phyloP scores from a whole-genome alignment of 2,888 invertebrate species.

The Drosophila mayaguana region DNA sequence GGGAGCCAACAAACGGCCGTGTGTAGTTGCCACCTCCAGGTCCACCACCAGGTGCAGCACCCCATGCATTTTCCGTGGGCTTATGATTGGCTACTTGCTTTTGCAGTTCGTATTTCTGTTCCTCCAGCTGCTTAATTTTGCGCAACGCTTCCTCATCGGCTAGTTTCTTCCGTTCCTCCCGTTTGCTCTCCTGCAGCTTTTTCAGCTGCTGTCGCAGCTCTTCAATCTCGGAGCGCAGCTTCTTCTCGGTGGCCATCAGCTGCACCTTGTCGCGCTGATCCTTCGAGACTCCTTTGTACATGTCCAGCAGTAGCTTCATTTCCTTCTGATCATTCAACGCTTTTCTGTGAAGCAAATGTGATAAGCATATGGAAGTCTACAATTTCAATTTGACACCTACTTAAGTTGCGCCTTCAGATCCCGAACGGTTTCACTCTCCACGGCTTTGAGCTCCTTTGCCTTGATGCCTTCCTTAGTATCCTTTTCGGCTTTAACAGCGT shows the following conservation, averaged over 20 bases:
- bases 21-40: constrained; percentile 85
- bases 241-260: constrained; percentile 97
- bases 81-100: constrained; percentile 95
- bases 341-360: constrained; percentile 87
- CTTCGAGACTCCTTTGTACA: constrained; percentile 99
- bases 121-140: constrained; percentile 97
- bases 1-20: constrained; percentile 90
- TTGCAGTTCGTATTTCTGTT: constrained; percentile 95
- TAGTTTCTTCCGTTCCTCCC: constrained; percentile 94
- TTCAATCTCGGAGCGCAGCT: constrained; percentile 94
- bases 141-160: constrained; percentile 97
- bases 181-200: constrained; percentile 95
- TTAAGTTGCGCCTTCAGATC: constrained; percentile 97
- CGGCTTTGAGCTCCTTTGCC: constrained; percentile 88
- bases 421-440: constrained; percentile 87
- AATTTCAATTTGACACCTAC: constrained; percentile 86
- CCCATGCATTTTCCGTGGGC: constrained; percentile 86
- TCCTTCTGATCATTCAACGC: constrained; percentile 97
- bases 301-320: constrained; percentile 96
- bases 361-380: background rate
- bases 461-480: constrained; percentile 88
- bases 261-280: constrained; percentile 98
- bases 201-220: constrained; percentile 94
- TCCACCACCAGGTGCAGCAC: constrained; percentile 64
- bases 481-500: constrained; percentile 88